Conservation (phyloP, 2,888 invertebrate species). For the Agrotis ipsilon region DNA sequence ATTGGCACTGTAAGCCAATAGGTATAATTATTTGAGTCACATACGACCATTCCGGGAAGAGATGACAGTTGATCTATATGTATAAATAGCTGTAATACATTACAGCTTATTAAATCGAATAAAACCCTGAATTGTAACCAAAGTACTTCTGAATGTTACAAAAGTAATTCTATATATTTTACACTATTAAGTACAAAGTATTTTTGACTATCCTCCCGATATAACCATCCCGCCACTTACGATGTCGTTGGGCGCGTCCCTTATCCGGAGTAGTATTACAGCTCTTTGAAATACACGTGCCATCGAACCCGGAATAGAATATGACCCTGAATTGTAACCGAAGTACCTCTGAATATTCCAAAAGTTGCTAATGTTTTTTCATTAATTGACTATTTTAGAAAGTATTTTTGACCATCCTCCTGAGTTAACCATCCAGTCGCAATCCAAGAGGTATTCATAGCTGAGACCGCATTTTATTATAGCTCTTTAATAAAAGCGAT, state of each 20-base stretch:
- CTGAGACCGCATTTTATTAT: conserved; percentile 26
- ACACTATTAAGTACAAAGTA: not conserved
- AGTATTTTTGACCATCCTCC: conserved; percentile 25
- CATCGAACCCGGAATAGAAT: not conserved
- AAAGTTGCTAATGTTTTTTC: not conserved
- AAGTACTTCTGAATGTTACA: not conserved
- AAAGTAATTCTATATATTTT: not conserved
- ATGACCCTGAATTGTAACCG: not conserved
- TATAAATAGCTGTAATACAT: too few relatives aligned
- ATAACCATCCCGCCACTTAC: not conserved
- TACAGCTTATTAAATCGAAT: too few relatives aligned
- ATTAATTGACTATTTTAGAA: not conserved
- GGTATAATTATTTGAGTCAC: too few relatives aligned
- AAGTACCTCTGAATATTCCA: conserved; percentile 12
- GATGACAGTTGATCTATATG: too few relatives aligned
- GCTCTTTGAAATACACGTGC: conserved; percentile 15
- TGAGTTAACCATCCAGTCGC: conserved; percentile 10
- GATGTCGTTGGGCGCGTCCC: too few relatives aligned
- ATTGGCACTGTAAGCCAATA: too few relatives aligned
- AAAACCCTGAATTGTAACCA: too few relatives aligned
- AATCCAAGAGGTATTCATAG: conserved; percentile 31
- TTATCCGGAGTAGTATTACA: not conserved
- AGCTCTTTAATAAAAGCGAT: conserved; percentile 17
- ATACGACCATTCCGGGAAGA: too few relatives aligned
- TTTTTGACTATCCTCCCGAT: conserved; percentile 25